Evolutionary conservation across 2,888 invertebrate species (phyloP), one percentile per base, ranked within the genome.

Genomic region (Drosophila putrida): DNA sequence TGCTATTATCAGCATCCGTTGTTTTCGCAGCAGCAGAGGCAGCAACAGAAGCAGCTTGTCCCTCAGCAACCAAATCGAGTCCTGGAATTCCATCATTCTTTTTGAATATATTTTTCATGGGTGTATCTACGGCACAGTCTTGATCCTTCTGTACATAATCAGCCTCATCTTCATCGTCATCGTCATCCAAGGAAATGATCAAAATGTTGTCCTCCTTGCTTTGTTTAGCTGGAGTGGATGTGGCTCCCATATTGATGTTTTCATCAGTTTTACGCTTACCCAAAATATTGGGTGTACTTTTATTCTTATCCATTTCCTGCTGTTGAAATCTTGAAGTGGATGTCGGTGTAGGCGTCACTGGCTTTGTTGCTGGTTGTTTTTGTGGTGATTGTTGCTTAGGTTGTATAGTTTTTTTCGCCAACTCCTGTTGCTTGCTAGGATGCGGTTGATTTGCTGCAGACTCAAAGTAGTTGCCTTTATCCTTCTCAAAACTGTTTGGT

Each of bases 71-170:
- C 67, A 96, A 93, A 93, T 96, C 96, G 63, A 96, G 93, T 0
- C 96, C 96, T 9, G 96, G 96, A 87, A 96, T 96, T 43, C 94
- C 95, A 41, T 84, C 91, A 10, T 64, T 80, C 65, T 89, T 87
- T 58, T 90, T 90, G 53, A 92, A 90, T 4, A 92, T 84, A 41
- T 87, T 90, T 10, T 83, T 76, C 65, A 91, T 82, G 11, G 71
- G 53, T 15, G 75, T 64, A 10, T 74, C 65, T 4, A 31, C 31
- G 15, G 31, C 38, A 2, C 58, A 6, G 4, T 25, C 50, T 6
- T 33, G 33, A 0, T 39, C 35, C 15, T 8, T 15, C 25, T 25
- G 31, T 4, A 2, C 43, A 8, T 33, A 74, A 4, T 51, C 54
- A 2, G 38, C 43, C 1, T 67, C 73, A 4, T 79, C 20, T 20